phyloP scores from a whole-genome alignment of 2,888 invertebrate genomes.

The Coleophora deauratella region DNA sequence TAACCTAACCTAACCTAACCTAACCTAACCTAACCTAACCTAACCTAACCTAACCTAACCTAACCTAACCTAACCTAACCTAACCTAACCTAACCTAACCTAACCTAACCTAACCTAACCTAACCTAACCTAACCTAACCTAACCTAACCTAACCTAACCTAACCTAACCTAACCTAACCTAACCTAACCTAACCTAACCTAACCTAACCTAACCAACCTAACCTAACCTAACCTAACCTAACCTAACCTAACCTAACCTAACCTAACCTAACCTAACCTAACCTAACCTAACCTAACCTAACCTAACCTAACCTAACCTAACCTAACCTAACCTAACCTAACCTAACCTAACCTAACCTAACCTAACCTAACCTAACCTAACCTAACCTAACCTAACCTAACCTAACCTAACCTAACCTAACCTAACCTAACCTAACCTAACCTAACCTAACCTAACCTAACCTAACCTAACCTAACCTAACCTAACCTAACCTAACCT shows the following conservation, averaged over 20 bases:
- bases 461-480: constrained; percentile 6
- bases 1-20: constrained; percentile 8
- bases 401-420: constrained; percentile 10
- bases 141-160: constrained; percentile 8
- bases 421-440: constrained; percentile 8
- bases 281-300: constrained; percentile 8
- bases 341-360: constrained; percentile 9
- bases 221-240: constrained; percentile 9
- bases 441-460: constrained; percentile 5
- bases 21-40: constrained; percentile 8
- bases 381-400: constrained; percentile 8
- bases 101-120: constrained; percentile 8
- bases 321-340: constrained; percentile 9
- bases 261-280: constrained; percentile 8
- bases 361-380: constrained; percentile 9
- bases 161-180: constrained; percentile 6
- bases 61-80: constrained; percentile 9
- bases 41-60: constrained; percentile 7
- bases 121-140: constrained; percentile 8
- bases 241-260: constrained; percentile 9
- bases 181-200: constrained; percentile 9
- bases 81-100: constrained; percentile 6
- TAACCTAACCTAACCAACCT: too few relatives aligned
- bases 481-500: constrained; percentile 4
- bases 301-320: constrained; percentile 7